Evolutionary conservation across 2,888 invertebrate species (phyloP), one percentile per base, ranked within the genome.

Genomic region (Alloscopus bannaensis): DNA sequence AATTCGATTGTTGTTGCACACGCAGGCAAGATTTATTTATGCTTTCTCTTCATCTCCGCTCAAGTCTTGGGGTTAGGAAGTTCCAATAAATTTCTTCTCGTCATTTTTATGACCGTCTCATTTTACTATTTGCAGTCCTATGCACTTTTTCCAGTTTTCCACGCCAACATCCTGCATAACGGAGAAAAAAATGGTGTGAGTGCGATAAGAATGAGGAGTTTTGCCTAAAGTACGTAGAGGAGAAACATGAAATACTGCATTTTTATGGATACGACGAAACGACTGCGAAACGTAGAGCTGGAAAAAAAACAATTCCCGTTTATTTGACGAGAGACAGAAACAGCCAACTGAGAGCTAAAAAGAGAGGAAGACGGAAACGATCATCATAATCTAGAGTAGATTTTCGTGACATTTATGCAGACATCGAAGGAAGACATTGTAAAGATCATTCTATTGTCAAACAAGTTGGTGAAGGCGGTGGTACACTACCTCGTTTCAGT

Each of bases 351-450:
- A 8, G 13, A 6, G 36, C 13, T 8, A 36, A 13, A 8, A 36
- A 36, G 36, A 36, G 13, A 6, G 13, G 8, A 8, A 36, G 8
- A 8, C 36, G 8, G 6, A 6, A 36, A 36, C 13, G 36, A 36
- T 36, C 36, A 8, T 36, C 36, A 36, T 36, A 36, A 6, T 36
- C 36, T 13, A 36, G 36, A 36, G 36, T 36, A 13, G 6, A 36
- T 13, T 8, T 6, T 45, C 65, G 36, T 73, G 72, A 73, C 72
- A 73, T 73, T 73, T 73, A 73, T 73, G 72, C 36, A 52, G 42
- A 28, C 64, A 20, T 16, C 20, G 11, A 36, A 26, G 36, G 13
- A 6, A 36, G 13, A 60, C 18, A 20, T 18, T 36, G 40, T 40
- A 73, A 50, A 71, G 22, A 73, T 64, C 65, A 64, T 18, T 52